Base-by-base conservation (phyloP, 2,888 invertebrate species). In the Blera fallax region DNA sequence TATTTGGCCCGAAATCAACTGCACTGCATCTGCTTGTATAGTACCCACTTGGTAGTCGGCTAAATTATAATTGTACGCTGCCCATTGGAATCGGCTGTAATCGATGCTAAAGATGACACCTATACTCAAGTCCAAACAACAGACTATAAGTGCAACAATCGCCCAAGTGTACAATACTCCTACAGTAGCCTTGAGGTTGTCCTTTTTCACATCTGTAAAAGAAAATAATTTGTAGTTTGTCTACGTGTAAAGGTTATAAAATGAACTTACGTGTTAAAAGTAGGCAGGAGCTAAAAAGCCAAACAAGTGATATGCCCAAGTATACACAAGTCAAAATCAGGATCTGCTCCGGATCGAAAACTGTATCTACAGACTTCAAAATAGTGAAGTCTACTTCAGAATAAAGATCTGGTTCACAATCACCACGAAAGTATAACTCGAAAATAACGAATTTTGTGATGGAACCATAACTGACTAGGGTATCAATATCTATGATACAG, bases 71-170 rank as follows among this genome's bases (percentile, higher is more conserved):
- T 29, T 16, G 24, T 87, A 87, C 0, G 91, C 89, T n/a, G 24
- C 43, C 10, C 32, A 52, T 18, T 89, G 87, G 72, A 91, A 90
- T 32, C 89, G 88, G 0, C 90, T 87, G 70, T 89, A 92, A 64
- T 92, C 92, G 3, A 92, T 72, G 34, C 91, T 91, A 65, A 92
- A 92, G 18, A 92, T 90, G 43, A 92, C 88, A 4, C 91, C 92
- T 2, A 91, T 77, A 0, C 88, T 88, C 24, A 92, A 81, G 87
- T 92, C 92, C 90, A 92, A 89, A 32, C 88, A 83, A 62, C 89
- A 90, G 27, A 92, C 89, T 45, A 87, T 83, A 8, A 89, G 77
- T 40, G 90, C 88, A 7, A 91, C 85, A 62, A 89, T 87, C 1
- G 90, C 89, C 92, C 92, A 92, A 48, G 88, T 87, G 65, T 89